Percentiles rank a stretch among this genome's conserved stretches.
These are phyloP conservation scores for Mylabris sibirica DNA, from an alignment of 2,888 invertebrate genomes.

Conservation along the genomic window DNA sequence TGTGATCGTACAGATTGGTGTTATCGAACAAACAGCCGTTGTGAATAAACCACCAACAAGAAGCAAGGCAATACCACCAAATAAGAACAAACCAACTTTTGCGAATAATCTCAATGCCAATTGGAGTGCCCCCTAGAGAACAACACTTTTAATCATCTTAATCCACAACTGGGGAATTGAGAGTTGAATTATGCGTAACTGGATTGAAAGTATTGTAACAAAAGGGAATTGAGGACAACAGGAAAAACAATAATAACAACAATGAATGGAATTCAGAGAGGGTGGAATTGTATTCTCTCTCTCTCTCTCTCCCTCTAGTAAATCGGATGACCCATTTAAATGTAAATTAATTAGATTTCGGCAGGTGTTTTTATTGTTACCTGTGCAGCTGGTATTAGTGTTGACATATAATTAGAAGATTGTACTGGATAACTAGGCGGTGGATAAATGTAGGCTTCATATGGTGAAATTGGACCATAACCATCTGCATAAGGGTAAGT, in stretches of 20 bases:
- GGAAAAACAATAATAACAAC: not conserved
- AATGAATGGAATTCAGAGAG: not conserved
- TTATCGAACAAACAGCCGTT: constrained; percentile 68
- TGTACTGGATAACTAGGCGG: constrained; percentile 31
- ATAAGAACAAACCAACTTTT: constrained; percentile 60
- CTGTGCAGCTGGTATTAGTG: constrained; percentile 35
- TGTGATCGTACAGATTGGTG: constrained; percentile 68
- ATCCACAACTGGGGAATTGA: not conserved
- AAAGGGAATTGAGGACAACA: not conserved
- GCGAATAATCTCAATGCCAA: constrained; percentile 54
- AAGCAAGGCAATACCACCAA: constrained; percentile 61
- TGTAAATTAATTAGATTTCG: constrained; percentile 21
- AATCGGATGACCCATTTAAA: not conserved
- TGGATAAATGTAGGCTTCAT: constrained; percentile 61
- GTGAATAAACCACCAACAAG: constrained; percentile 66
- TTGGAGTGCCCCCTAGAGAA: constrained; percentile 52
- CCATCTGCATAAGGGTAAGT: constrained; percentile 47
- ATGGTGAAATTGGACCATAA: constrained; percentile 48
- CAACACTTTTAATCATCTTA: constrained; percentile 23
- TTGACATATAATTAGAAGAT: constrained; percentile 27
- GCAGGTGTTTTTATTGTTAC: constrained; percentile 22
- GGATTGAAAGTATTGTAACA: not conserved
- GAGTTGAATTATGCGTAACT: not conserved
- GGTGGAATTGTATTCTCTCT: too few species aligned
- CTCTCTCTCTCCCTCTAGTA: too few species aligned